Percentiles rank a stretch among this genome's conserved stretches.
Evolutionary conservation across 2,113 vertebrate species (phyloP).

Genomic region (Pipa parva): DNA sequence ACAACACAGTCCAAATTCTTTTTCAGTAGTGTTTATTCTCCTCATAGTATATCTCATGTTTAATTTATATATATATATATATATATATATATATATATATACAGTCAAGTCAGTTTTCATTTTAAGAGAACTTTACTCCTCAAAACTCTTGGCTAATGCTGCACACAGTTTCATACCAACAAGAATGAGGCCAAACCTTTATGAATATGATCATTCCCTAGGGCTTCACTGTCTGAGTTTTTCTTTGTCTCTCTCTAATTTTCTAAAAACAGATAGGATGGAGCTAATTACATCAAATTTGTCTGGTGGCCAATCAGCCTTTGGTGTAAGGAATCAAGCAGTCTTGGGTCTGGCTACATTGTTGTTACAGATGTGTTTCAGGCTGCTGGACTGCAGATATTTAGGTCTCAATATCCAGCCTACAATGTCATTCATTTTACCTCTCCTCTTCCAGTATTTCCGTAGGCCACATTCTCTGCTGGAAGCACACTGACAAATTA

Average conservation of each 20-base stretch:
- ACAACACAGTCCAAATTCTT: too few relatives aligned
- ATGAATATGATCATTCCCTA: background rate
- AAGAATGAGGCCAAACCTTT: background rate
- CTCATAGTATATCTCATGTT: too few relatives aligned
- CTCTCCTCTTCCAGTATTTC: background rate
- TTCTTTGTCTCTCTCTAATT: slow-evolving; percentile 15
- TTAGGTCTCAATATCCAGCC: background rate
- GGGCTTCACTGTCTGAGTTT: background rate
- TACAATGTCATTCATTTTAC: background rate
- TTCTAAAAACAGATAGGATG: slow-evolving; percentile 10
- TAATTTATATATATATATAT: background rate
- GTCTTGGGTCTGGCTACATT: background rate
- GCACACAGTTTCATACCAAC: background rate
- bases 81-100: background rate
- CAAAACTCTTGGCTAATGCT: background rate
- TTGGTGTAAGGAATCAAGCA: background rate
- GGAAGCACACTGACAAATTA: background rate
- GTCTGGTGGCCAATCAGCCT: slow-evolving; percentile 4
- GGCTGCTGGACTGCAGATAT: background rate
- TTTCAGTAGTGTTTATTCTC: too few relatives aligned
- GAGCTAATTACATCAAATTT: background rate
- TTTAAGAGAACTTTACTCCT: background rate
- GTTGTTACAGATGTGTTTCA: slow-evolving; percentile 19
- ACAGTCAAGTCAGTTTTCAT: background rate
- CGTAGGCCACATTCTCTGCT: too few relatives aligned